A percentile compares a stretch with the other conserved stretches of the same genome.
Evolutionary conservation across 2,797 vertebrate genomes (phyloP).

Genomic region (Telmatherina bonti): DNA sequence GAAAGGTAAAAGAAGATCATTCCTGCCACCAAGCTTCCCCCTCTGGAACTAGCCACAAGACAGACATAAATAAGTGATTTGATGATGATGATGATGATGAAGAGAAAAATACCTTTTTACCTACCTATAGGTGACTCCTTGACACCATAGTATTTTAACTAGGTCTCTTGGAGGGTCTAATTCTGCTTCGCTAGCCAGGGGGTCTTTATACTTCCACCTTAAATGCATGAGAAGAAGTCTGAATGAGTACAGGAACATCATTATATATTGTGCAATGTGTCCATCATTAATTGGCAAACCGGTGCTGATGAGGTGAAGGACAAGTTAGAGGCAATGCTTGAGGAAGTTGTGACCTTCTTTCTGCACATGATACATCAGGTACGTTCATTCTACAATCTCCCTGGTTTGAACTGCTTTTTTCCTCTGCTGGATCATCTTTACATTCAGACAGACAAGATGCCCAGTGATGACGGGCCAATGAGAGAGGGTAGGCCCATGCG

Average conservation of each 20-base stretch:
- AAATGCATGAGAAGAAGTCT: conserved; percentile 10
- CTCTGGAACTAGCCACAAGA: background rate
- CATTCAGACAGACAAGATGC: conserved; percentile 14
- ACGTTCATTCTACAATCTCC: background rate
- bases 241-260: background rate
- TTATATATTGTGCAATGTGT: background rate
- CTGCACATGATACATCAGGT: background rate
- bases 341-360: conserved; percentile 75
- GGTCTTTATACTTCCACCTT: conserved; percentile 87
- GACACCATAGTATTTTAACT: conserved; percentile 87
- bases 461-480: conserved; percentile 79
- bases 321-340: conserved; percentile 86
- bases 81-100: background rate
- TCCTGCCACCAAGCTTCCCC: too few relatives aligned
- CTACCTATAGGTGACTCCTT: conserved; percentile 89
- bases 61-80: background rate
- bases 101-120: background rate
- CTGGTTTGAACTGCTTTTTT: background rate
- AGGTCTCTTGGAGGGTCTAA: conserved; percentile 76
- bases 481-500: conserved; percentile 88
- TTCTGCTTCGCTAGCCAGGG: conserved; percentile 61
- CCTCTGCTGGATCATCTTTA: conserved; percentile 16
- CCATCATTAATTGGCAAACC: conserved; percentile 70
- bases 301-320: conserved; percentile 88
- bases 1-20: too few relatives aligned